Conservation (phyloP, 2,888 invertebrate species). For the Epinotia ramella region DNA sequence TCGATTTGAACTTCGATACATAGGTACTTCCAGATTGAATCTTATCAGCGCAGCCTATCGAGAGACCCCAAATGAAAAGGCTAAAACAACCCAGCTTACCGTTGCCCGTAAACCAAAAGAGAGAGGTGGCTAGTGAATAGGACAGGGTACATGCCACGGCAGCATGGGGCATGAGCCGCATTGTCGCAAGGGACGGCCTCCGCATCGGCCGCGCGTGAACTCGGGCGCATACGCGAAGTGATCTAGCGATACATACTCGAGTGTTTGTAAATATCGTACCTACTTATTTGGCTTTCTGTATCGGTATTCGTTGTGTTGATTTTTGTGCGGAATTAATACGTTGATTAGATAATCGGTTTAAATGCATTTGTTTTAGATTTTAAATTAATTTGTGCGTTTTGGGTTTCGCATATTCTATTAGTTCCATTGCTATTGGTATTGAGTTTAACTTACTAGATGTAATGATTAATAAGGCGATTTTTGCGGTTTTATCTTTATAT, state of each 20-base stretch:
- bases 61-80: constrained; percentile 35
- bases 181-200: constrained; percentile 79
- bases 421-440: neutral
- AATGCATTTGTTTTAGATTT: constrained; percentile 1
- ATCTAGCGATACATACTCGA: constrained; percentile 29
- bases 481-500: neutral
- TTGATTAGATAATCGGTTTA: neutral
- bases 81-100: constrained; percentile 56
- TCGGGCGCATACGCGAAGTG: constrained; percentile 68
- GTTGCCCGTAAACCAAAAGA: constrained; percentile 76
- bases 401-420: neutral
- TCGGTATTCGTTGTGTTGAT: constrained; percentile 39
- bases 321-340: constrained; percentile 41
- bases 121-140: constrained; percentile 80
- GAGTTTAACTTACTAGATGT: neutral
- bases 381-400: constrained; percentile 9
- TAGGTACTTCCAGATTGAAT: neutral
- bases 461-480: neutral
- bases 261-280: constrained; percentile 45
- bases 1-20: neutral
- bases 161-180: constrained; percentile 73
- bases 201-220: constrained; percentile 76
- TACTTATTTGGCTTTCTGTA: constrained; percentile 12
- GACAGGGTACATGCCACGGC: constrained; percentile 71
- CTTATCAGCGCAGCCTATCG: neutral